These are phyloP conservation scores for Stichodactyla helianthus DNA, from an alignment of 64 coral and sea anemone genomes.

Conservation along the genomic window DNA sequence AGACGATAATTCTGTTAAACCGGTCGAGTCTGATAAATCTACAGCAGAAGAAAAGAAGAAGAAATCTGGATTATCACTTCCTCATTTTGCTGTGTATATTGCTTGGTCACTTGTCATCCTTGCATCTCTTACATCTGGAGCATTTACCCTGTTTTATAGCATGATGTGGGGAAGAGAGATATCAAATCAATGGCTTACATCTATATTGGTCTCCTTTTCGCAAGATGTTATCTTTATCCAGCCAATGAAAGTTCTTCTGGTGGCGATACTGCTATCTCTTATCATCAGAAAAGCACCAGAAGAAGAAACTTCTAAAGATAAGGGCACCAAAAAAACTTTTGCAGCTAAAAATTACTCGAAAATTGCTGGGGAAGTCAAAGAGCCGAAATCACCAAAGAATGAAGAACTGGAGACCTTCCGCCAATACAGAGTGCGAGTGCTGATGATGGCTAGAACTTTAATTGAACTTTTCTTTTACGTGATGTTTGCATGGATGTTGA, in stretches of 20 bases:
- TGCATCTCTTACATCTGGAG: slow-evolving; percentile 41
- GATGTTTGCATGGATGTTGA: slow-evolving; percentile 79
- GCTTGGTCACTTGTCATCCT: slow-evolving; percentile 58
- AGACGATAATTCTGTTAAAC: slow-evolving; percentile 27
- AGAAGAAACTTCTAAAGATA: slow-evolving; percentile 36
- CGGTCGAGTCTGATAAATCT: slow-evolving; percentile 45
- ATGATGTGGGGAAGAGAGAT: slow-evolving; percentile 83
- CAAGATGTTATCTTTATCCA: slow-evolving; percentile 87
- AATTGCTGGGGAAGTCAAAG: slow-evolving; percentile 41
- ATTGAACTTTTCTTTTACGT: slow-evolving; percentile 77
- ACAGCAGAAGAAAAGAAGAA: slow-evolving; percentile 11
- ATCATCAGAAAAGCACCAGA: slow-evolving; percentile 87
- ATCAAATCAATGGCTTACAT: slow-evolving; percentile 93
- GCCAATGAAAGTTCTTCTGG: slow-evolving; percentile 81
- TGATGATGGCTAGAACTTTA: slow-evolving; percentile 68
- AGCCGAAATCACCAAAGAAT: slow-evolving; percentile 56
- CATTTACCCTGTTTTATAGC: slow-evolving; percentile 88
- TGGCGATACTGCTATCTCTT: slow-evolving; percentile 67
- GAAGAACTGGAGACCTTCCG: slow-evolving; percentile 64
- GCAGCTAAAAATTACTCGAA: slow-evolving; percentile 8
- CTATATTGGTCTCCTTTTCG: slow-evolving; percentile 73
- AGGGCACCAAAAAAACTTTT: not conserved
- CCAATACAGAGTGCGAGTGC: slow-evolving; percentile 67
- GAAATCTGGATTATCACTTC: slow-evolving; percentile 32
- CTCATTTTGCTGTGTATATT: slow-evolving; percentile 73